These are phyloP conservation scores for Galemys pyrenaicus DNA, from an alignment of 2,113 vertebrate genomes.

Conservation along the genomic window DNA sequence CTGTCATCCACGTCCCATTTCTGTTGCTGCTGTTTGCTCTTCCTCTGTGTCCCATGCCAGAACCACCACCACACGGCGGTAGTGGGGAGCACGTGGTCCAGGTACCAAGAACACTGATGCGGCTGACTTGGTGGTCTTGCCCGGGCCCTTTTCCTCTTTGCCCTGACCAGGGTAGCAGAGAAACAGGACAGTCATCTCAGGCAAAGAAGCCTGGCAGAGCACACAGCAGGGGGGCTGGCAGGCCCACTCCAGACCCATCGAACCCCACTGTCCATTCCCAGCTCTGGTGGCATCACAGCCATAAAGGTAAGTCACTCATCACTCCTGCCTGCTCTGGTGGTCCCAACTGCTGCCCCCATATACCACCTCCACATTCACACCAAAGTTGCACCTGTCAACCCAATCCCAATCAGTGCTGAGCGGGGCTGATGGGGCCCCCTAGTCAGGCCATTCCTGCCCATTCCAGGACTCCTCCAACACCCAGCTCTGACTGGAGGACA, in stretches of 20 bases:
- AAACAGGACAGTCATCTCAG: background rate
- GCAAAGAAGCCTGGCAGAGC: background rate
- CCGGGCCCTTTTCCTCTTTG: background rate
- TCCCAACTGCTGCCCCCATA: background rate
- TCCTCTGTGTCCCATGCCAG: background rate
- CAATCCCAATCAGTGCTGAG: background rate
- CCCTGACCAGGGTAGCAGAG: background rate
- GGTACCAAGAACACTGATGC: background rate
- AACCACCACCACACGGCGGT: no score
- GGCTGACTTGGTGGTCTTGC: background rate
- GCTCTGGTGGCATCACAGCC: background rate
- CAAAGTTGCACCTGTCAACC: background rate
- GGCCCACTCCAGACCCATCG: background rate
- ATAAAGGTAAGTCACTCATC: background rate
- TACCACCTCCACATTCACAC: background rate
- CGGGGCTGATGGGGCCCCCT: accelerated
- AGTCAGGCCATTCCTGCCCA: background rate
- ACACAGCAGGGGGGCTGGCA: background rate
- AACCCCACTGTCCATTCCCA: background rate
- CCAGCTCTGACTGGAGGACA: background rate
- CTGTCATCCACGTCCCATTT: background rate
- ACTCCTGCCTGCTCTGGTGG: background rate
- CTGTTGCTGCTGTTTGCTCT: background rate
- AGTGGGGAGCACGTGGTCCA: accelerated
- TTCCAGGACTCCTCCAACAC: background rate